These are phyloP conservation scores for Penaeus indicus DNA, from an alignment of 1,140 invertebrate genomes.

Conservation along the genomic window DNA sequence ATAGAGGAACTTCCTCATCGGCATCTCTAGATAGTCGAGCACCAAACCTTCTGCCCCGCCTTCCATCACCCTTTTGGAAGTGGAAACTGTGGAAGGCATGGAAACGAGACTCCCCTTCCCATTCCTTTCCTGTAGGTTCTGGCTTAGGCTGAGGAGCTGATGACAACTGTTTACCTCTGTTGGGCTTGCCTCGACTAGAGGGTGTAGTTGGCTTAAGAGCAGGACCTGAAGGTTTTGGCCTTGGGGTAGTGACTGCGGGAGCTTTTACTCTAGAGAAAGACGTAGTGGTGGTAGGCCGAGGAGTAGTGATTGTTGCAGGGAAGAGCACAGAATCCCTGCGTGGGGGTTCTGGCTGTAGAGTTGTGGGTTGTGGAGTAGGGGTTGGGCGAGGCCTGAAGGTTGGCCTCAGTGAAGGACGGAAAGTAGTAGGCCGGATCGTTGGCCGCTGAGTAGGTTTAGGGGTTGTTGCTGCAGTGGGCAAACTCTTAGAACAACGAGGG, in stretches of 20 bases:
- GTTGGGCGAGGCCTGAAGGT: slow-evolving; percentile 70
- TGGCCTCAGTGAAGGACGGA: neutral
- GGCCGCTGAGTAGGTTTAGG: slow-evolving; percentile 7
- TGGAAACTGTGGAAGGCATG: slow-evolving; percentile 67
- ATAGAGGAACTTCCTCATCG: neutral
- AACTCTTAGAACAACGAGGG: slow-evolving; percentile 30
- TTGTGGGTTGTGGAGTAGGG: slow-evolving; percentile 70
- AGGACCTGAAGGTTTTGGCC: slow-evolving; percentile 44
- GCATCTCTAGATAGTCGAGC: slow-evolving; percentile 27
- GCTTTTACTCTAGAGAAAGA: slow-evolving; percentile 4
- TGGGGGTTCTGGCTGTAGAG: slow-evolving; percentile 48
- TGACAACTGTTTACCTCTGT: slow-evolving; percentile 51
- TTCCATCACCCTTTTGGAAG: slow-evolving; percentile 66
- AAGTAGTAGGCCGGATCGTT: slow-evolving; percentile 16
- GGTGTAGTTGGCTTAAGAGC: slow-evolving; percentile 47
- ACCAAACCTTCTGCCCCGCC: slow-evolving; percentile 58
- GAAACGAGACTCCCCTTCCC: slow-evolving; percentile 66
- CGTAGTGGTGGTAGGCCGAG: slow-evolving; percentile 36
- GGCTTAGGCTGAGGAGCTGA: slow-evolving; percentile 50
- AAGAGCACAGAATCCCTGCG: slow-evolving; percentile 69
- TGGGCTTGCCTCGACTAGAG: slow-evolving; percentile 33
- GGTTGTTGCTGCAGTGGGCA: slow-evolving; percentile 36
- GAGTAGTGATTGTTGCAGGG: slow-evolving; percentile 56
- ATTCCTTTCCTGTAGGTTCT: slow-evolving; percentile 64
- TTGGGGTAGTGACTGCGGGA: neutral